These are phyloP conservation scores for Indri indri DNA, from an alignment of 2,113 vertebrate genomes.

Conservation along the genomic window DNA sequence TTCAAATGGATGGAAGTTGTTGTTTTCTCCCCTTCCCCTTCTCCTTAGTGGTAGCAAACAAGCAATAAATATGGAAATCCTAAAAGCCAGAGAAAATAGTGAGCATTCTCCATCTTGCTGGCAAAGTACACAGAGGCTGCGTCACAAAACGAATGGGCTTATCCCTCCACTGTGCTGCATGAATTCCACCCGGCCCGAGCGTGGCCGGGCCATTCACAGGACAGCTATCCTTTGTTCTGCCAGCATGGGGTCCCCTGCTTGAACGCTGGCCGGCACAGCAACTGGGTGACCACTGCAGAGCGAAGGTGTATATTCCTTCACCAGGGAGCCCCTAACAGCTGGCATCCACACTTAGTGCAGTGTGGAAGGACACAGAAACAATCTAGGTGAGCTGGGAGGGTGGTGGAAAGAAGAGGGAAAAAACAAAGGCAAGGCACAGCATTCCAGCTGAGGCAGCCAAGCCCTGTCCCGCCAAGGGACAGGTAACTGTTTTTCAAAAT, in stretches of 20 bases:
- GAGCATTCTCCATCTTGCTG: conserved; percentile 52
- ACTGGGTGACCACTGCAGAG: background rate
- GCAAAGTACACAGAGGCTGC: background rate
- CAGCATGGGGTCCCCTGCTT: background rate
- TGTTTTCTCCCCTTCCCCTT: conserved; percentile 40
- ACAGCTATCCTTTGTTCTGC: conserved; percentile 58
- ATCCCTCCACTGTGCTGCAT: background rate
- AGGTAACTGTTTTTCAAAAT: background rate
- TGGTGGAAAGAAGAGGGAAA: rapidly evolving
- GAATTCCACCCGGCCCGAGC: background rate
- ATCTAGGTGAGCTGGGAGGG: background rate
- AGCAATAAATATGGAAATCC: conserved; percentile 86
- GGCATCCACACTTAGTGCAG: background rate
- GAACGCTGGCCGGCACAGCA: background rate
- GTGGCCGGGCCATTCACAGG: background rate
- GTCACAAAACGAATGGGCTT: conserved; percentile 61
- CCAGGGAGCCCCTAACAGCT: background rate
- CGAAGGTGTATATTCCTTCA: background rate
- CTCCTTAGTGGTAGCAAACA: conserved; percentile 40
- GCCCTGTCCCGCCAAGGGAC: background rate
- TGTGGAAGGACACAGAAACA: background rate
- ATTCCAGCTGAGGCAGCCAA: background rate
- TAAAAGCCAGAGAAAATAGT: conserved; percentile 63
- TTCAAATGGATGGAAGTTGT: conserved; percentile 64
- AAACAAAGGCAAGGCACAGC: background rate